Base-by-base conservation (phyloP, 2,888 invertebrate species). In the Cecidostiba fungosa region DNA sequence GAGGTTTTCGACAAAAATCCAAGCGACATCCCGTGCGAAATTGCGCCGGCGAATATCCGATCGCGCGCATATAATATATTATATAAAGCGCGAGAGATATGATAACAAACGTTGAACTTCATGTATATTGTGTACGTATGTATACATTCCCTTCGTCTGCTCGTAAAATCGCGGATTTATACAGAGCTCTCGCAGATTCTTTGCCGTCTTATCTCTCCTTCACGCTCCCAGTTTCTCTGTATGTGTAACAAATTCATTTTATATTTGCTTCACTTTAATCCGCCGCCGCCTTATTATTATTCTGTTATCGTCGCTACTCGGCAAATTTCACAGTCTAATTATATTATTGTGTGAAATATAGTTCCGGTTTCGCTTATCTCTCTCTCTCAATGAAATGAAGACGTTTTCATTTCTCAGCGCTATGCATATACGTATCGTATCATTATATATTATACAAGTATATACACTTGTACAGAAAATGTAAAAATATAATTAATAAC, bases 131-230 rank as follows among this genome's bases (percentile, higher is more conserved):
- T 59, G n/a, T 36, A n/a, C 32, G 36, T 39, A 29, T 14, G 14
- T 29, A 19, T 1, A 8, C 54, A 3, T 5, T 69, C 54, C 73
- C 43, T 62, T 81, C 81, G 73, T 81, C 82, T 62, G 72, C 84
- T 84, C 84, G 78, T 84, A 84, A 84, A 84, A 59, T n/a, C 50
- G 32, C 19, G 78, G 84, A 84, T 84, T 84, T 84, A 12, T 43
- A 77, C 76, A 50, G 32, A 82, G 43, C 36, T 39, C 23, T 14
- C 59, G 54, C 66, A 8, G 69, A 29, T n/a, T n/a, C 47, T 82
- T 76, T 50, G 36, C 16, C 29, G 43, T 39, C 82, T 82, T 82
- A 82, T 82, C 82, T 82, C 29, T n/a, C 26, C 23, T 29, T 29
- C 79, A 50, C 70, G 54, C 54, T 32, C 32, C 3, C 8, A 19